Evolutionary conservation across 1,140 invertebrate genomes (phyloP).

Genomic region (Drosophila nasuta): DNA sequence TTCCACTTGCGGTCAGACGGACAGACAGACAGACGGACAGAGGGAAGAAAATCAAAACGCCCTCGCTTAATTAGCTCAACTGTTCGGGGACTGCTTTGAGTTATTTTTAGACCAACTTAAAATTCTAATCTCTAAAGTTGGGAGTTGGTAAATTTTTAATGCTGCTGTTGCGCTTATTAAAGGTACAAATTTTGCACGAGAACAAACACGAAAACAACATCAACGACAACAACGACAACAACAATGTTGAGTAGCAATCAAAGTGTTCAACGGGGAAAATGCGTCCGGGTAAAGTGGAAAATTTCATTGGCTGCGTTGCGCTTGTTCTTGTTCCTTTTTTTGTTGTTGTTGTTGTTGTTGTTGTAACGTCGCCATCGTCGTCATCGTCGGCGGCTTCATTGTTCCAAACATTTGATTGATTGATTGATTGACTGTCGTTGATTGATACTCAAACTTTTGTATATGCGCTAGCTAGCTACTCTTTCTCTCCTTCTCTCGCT

Average conservation of each 20-base stretch:
- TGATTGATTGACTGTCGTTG: slow-evolving; percentile 66
- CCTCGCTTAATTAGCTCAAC: too few species aligned
- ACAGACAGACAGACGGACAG: too few species aligned
- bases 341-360: too few species aligned
- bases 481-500: not conserved
- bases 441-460: slow-evolving; percentile 65
- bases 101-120: too few species aligned
- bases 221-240: slow-evolving; percentile 10
- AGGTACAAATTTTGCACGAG: not conserved
- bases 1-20: too few species aligned
- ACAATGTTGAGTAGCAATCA: slow-evolving; percentile 7
- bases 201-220: not conserved
- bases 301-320: slow-evolving; percentile 21
- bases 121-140: too few species aligned
- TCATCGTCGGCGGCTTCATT: slow-evolving; percentile 38
- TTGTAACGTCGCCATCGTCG: slow-evolving; percentile 2
- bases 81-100: too few species aligned
- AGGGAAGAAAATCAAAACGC: too few species aligned
- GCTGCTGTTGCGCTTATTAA: not conserved
- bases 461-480: slow-evolving; percentile 20
- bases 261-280: not conserved
- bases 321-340: slow-evolving; percentile 5
- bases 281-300: slow-evolving; percentile 20
- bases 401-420: slow-evolving; percentile 58
- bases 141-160: too few species aligned